phyloP scores from a whole-genome alignment of 2,797 vertebrate species.

The Chelon auratus region DNA sequence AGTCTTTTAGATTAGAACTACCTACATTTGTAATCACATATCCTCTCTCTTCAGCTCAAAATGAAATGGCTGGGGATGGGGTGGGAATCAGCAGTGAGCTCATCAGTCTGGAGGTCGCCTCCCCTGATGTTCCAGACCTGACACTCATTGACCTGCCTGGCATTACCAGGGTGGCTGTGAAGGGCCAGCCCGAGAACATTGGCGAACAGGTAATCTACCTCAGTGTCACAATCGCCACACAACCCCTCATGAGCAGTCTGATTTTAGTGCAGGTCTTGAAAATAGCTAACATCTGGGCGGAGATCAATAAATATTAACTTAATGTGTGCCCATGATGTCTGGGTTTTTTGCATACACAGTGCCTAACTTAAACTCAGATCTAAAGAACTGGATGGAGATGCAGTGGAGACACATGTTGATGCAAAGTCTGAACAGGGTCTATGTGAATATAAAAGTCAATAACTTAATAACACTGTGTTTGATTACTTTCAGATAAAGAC shows the following conservation, averaged over 20 bases:
- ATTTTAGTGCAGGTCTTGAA: too few relatives aligned
- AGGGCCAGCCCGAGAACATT: conserved; percentile 88
- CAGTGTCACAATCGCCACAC: too few relatives aligned
- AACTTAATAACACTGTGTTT: background rate
- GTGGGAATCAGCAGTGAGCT: conserved; percentile 85
- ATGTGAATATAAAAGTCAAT: too few relatives aligned
- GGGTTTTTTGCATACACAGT: too few relatives aligned
- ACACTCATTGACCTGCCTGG: conserved; percentile 93
- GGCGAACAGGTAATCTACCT: conserved; percentile 82
- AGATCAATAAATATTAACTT: too few relatives aligned
- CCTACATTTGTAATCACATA: background rate
- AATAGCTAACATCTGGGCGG: too few relatives aligned
- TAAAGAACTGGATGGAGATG: too few relatives aligned
- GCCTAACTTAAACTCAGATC: too few relatives aligned
- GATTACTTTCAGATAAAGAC: conserved; percentile 84
- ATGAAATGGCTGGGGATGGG: conserved; percentile 77
- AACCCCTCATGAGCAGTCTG: too few relatives aligned
- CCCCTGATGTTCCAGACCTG: conserved; percentile 88
- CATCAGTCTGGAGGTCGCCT: conserved; percentile 89
- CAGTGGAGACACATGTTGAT: too few relatives aligned
- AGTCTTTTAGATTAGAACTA: background rate
- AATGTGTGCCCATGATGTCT: too few relatives aligned
- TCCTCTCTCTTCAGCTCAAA: conserved; percentile 72
- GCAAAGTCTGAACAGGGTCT: too few relatives aligned
- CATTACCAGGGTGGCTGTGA: conserved; percentile 89